Conservation (phyloP, 2,797 vertebrate genomes). For the Sebastes trivittatus region DNA sequence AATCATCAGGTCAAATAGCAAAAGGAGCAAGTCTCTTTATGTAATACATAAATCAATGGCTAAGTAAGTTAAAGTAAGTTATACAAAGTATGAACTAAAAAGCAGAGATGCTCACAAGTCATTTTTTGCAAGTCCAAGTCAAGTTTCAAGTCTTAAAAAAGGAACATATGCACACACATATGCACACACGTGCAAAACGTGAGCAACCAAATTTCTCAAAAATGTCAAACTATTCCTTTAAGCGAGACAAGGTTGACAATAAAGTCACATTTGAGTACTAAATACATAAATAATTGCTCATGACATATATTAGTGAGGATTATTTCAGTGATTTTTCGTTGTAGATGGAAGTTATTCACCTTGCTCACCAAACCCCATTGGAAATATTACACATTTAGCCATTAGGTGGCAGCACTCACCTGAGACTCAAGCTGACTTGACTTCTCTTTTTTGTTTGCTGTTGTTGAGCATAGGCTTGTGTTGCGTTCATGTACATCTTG, state of each 20-base stretch:
- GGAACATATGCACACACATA: too few relatives aligned
- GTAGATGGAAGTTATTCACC: not conserved
- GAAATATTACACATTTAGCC: not conserved
- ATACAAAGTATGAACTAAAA: too few relatives aligned
- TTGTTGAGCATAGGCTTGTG: conserved; percentile 33
- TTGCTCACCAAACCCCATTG: not conserved
- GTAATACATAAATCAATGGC: too few relatives aligned
- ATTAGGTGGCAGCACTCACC: conserved; percentile 48
- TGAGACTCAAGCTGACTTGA: not conserved
- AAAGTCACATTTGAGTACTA: not conserved
- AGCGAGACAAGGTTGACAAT: not conserved
- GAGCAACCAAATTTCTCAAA: not conserved
- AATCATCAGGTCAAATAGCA: too few relatives aligned
- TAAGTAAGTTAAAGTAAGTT: too few relatives aligned
- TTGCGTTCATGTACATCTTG: conserved; percentile 2
- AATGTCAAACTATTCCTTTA: not conserved
- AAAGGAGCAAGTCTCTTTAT: too few relatives aligned
- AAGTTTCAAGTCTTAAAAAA: too few relatives aligned
- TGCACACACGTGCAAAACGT: not conserved
- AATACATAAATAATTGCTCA: not conserved
- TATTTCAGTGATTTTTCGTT: not conserved
- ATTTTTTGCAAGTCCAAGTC: too few relatives aligned
- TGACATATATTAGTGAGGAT: not conserved
- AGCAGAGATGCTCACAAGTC: too few relatives aligned
- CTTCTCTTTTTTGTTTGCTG: conserved; percentile 34